Evolutionary conservation across 2,113 vertebrate genomes (phyloP).

Genomic region (Phasianus colchicus): DNA sequence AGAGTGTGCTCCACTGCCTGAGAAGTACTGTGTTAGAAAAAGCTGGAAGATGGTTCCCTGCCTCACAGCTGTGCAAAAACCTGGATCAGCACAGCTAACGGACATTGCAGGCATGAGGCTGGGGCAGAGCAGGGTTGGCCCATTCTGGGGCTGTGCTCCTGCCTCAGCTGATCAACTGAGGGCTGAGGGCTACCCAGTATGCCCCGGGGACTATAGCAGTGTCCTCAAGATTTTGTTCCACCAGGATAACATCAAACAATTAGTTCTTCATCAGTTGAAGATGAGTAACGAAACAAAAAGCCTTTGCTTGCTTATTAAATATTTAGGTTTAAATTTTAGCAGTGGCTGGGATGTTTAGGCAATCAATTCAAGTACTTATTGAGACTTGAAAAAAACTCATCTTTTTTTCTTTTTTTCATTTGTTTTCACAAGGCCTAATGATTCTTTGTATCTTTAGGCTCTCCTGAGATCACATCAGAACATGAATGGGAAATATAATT

Average conservation of each 20-base stretch:
- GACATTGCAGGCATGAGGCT: not conserved
- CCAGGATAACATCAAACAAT: not conserved
- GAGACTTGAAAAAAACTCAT: not conserved
- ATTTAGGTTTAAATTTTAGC: not conserved
- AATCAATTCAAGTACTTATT: not conserved
- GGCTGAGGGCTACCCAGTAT: not conserved
- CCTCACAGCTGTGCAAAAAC: not conserved
- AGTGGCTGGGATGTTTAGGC: not conserved
- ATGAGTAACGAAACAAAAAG: not conserved
- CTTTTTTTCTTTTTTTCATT: not conserved
- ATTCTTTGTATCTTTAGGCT: not conserved
- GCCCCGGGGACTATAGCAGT: not conserved
- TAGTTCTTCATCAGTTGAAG: not conserved
- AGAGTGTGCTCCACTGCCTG: not conserved
- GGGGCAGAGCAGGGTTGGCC: fast-evolving
- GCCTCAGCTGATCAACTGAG: not conserved
- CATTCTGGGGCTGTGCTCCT: not conserved
- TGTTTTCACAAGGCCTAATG: not conserved
- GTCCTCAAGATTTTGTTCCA: not conserved
- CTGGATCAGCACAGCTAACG: not conserved
- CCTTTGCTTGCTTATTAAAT: not conserved
- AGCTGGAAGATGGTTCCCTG: not conserved
- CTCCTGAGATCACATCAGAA: not conserved
- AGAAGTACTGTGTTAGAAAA: not conserved
- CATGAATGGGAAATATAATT: not conserved